Evolutionary conservation across 1,140 invertebrate species (phyloP).

Genomic region (Diachasma alloeum): DNA sequence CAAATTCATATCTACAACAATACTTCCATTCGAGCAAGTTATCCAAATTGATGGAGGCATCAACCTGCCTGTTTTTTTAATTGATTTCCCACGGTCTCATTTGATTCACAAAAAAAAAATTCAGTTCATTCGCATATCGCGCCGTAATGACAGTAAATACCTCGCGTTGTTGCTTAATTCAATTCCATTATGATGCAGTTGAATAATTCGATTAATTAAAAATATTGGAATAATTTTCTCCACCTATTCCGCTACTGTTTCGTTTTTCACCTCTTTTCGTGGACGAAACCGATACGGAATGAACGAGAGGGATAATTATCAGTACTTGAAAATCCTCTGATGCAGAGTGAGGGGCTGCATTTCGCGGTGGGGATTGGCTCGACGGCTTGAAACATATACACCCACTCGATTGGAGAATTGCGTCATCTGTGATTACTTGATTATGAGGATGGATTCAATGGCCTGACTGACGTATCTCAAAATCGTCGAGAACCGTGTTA

Average conservation of each 20-base stretch:
- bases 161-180: constrained; percentile 53
- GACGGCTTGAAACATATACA: constrained; percentile 42
- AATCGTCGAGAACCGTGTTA: not conserved
- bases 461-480: constrained; percentile 27
- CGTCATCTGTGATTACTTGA: constrained; percentile 53
- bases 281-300: not conserved
- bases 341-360: constrained; percentile 30
- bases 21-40: no score
- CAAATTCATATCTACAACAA: no score
- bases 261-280: not conserved
- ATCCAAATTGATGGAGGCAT: no score
- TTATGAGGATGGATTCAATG: constrained; percentile 46
- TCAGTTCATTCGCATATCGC: not conserved
- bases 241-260: not conserved
- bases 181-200: constrained; percentile 63
- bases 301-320: constrained; percentile 6
- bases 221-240: constrained; percentile 33
- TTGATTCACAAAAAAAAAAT: not conserved
- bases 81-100: not conserved
- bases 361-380: constrained; percentile 40
- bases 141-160: constrained; percentile 28
- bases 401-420: constrained; percentile 41
- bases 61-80: not conserved
- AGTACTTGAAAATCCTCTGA: constrained; percentile 37
- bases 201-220: constrained; percentile 66